phyloP scores from a whole-genome alignment of 2,888 invertebrate genomes.

The Diloba caeruleocephala region DNA sequence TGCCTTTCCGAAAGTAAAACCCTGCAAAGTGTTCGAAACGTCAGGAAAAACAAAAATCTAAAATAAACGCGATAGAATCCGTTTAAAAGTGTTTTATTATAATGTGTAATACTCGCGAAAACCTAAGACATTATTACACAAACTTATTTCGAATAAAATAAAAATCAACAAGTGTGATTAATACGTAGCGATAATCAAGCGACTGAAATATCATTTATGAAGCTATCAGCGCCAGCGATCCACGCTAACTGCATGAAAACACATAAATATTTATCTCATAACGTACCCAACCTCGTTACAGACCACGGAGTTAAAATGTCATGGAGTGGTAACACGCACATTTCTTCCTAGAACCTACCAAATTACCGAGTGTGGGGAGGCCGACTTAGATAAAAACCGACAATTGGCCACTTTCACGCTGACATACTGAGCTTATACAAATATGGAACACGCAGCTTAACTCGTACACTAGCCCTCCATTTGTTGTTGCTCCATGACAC shows the following conservation, averaged over 20 bases:
- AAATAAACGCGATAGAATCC: no score
- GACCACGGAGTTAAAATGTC: slow-evolving; percentile 15
- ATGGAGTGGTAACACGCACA: slow-evolving; percentile 4
- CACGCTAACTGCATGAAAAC: slow-evolving; percentile 54
- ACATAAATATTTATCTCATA: slow-evolving; percentile 56
- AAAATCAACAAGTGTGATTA: slow-evolving; percentile 47
- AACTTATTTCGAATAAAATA: slow-evolving; percentile 25
- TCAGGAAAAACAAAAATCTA: no score
- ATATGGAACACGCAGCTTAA: neutral
- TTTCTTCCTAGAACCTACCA: no score
- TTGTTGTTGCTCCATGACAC: slow-evolving; percentile 16
- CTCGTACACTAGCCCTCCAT: slow-evolving; percentile 5
- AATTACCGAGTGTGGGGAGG: no score
- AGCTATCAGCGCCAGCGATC: slow-evolving; percentile 47
- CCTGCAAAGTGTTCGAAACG: no score
- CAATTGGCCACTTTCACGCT: no score
- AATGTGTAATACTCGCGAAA: no score
- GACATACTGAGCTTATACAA: no score
- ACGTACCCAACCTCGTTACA: slow-evolving; percentile 47
- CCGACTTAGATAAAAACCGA: no score
- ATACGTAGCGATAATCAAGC: slow-evolving; percentile 31
- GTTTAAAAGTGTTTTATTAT: no score
- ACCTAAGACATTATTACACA: no score
- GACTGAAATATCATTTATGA: slow-evolving; percentile 52
- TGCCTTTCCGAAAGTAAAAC: slow-evolving; percentile 1